Evolutionary conservation across 2,888 invertebrate species (phyloP).

Genomic region (Stegana nigrithorax): DNA sequence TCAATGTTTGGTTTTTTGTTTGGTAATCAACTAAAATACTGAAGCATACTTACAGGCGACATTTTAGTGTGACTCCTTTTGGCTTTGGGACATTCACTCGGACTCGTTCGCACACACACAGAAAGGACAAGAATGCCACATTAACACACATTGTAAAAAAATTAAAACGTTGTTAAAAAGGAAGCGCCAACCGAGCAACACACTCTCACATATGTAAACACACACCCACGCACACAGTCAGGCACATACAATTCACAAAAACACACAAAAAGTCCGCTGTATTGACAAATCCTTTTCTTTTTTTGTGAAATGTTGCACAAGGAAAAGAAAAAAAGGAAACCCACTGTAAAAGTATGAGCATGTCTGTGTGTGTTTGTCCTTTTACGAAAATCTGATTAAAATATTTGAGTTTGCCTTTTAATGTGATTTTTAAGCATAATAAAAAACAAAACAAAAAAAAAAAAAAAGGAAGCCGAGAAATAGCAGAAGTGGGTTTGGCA

Average conservation of each 20-base stretch:
- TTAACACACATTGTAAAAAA: conserved; percentile 58
- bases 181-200: neutral
- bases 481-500: neutral
- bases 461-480: neutral
- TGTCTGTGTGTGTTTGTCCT: conserved; percentile 38
- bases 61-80: conserved; percentile 43
- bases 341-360: neutral
- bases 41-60: neutral
- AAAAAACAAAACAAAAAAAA: conserved; percentile 42
- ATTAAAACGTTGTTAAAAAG: conserved; percentile 22
- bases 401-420: conserved; percentile 67
- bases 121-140: conserved; percentile 38
- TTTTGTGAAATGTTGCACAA: too few relatives aligned
- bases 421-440: conserved; percentile 66
- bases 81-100: conserved; percentile 43
- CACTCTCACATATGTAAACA: neutral
- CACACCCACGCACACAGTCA: too few relatives aligned
- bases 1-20: too few relatives aligned
- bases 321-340: neutral
- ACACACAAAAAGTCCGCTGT: too few relatives aligned
- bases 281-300: conserved; percentile 16
- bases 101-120: conserved; percentile 23
- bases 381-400: conserved; percentile 66
- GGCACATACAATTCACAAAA: too few relatives aligned
- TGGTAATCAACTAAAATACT: too few relatives aligned